Percentiles rank a stretch among this genome's conserved stretches.
phyloP scores from a whole-genome alignment of 2,888 invertebrate genomes.

The Malacosoma neustria region DNA sequence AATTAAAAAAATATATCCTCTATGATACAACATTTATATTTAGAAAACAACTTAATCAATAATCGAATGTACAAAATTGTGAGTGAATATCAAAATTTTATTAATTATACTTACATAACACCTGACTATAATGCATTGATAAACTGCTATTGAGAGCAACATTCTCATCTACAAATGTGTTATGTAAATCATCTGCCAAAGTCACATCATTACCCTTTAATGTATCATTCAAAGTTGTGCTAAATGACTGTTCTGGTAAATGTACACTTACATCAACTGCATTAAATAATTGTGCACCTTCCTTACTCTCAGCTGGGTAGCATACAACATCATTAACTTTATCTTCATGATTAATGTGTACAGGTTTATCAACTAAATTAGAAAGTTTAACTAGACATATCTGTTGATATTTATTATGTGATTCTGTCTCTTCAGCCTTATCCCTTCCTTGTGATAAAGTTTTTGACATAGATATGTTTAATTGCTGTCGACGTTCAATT shows the following conservation, averaged over 20 bases:
- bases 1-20: too few relatives aligned
- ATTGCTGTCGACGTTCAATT: conserved; percentile 76
- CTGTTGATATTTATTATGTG: conserved; percentile 73
- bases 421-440: conserved; percentile 71
- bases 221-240: conserved; percentile 29
- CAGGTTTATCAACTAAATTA: conserved; percentile 40
- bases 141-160: conserved; percentile 68
- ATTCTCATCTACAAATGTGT: conserved; percentile 75
- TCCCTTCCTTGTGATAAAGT: conserved; percentile 80
- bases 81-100: too few relatives aligned
- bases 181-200: conserved; percentile 43
- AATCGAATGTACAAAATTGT: too few relatives aligned
- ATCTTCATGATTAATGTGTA: conserved; percentile 18
- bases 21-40: too few relatives aligned
- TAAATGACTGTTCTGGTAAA: conserved; percentile 34
- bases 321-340: conserved; percentile 33
- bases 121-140: conserved; percentile 54
- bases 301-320: conserved; percentile 77
- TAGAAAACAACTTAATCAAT: too few relatives aligned
- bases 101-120: conserved; percentile 45
- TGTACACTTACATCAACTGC: conserved; percentile 72
- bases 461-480: conserved; percentile 72
- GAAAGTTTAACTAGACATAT: conserved; percentile 50
- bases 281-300: conserved; percentile 65
- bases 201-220: conserved; percentile 25